A percentile compares a stretch with the other conserved stretches of the same genome.
Conservation (phyloP, 2,797 vertebrate species). For the Hapalemur alaotrensis region DNA sequence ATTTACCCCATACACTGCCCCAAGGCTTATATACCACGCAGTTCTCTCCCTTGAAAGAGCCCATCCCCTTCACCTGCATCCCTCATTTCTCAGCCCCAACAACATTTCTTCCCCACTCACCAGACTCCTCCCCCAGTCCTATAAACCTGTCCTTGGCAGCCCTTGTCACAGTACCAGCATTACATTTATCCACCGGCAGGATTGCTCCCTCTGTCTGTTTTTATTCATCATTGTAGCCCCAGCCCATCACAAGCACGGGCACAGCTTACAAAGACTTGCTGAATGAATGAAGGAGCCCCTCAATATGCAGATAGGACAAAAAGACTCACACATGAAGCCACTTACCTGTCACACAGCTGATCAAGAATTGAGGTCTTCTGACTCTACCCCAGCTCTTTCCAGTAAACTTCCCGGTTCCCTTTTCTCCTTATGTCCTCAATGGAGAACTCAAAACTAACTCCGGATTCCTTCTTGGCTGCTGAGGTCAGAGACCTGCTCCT, state of each 20-base stretch:
- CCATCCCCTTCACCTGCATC: not conserved
- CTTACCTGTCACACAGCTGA: slow-evolving; percentile 33
- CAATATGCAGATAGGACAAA: not conserved
- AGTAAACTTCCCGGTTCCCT: not conserved
- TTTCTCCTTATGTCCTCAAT: not conserved
- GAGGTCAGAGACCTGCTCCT: slow-evolving; percentile 93
- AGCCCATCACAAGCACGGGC: not conserved
- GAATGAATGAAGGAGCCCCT: not conserved
- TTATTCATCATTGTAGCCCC: not conserved
- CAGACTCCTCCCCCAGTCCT: not conserved
- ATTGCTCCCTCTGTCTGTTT: not conserved
- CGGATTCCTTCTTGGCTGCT: not conserved
- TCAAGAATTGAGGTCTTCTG: not conserved
- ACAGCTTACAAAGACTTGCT: not conserved
- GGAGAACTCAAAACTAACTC: slow-evolving; percentile 34
- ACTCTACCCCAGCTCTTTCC: not conserved
- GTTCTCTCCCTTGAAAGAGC: not conserved
- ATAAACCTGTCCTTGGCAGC: not conserved
- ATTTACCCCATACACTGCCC: not conserved
- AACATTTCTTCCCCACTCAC: not conserved
- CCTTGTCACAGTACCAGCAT: not conserved
- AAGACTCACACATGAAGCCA: not conserved
- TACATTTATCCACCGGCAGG: not conserved
- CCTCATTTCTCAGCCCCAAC: not conserved
- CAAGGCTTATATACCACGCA: not conserved